Conservation (phyloP, 2,797 vertebrate genomes). For the Pangasius mekongensis region DNA sequence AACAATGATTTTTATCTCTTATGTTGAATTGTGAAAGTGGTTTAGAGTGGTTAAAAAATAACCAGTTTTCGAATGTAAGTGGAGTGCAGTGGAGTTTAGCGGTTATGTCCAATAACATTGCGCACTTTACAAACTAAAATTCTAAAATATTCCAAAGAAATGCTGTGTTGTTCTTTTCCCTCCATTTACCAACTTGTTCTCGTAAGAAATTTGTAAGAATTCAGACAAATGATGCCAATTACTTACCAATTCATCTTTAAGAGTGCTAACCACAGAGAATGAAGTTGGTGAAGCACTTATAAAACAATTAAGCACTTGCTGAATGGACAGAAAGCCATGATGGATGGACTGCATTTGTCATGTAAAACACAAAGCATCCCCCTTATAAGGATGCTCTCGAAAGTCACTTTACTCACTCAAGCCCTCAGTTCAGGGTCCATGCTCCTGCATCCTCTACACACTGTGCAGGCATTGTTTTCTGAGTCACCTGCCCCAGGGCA, state of each 20-base stretch:
- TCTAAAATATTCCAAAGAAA: not conserved
- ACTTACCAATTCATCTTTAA: not conserved
- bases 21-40: conserved; percentile 72
- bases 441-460: conserved; percentile 64
- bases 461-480: conserved; percentile 68
- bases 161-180: not conserved
- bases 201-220: not conserved
- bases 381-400: conserved; percentile 51
- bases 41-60: conserved; percentile 10
- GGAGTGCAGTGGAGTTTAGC: not conserved
- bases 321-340: conserved; percentile 67
- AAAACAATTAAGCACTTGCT: conserved; percentile 37
- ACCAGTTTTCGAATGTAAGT: not conserved
- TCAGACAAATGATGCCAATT: not conserved
- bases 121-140: not conserved
- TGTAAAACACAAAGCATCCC: conserved; percentile 57
- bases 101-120: not conserved
- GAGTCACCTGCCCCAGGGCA: conserved; percentile 63
- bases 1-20: conserved; percentile 69
- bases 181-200: not conserved
- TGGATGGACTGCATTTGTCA: conserved; percentile 68
- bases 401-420: conserved; percentile 68
- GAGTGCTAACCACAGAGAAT: not conserved
- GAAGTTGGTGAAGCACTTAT: conserved; percentile 53
- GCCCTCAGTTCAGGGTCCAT: conserved; percentile 66